A percentile compares a stretch with the other conserved stretches of the same genome.
Conservation (phyloP, 1,140 invertebrate species). For the Anastrepha ludens region DNA sequence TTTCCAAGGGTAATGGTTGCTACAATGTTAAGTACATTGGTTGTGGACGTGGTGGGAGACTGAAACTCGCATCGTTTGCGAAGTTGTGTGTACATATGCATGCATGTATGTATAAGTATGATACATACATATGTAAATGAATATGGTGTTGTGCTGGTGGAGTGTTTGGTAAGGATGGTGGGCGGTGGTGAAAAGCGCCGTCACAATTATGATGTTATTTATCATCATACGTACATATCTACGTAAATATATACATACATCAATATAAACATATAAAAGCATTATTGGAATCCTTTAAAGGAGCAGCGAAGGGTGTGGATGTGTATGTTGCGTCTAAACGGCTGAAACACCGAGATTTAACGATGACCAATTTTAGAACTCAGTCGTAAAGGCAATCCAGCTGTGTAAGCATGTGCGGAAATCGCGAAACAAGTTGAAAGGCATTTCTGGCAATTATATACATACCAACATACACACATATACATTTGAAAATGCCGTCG, state of each 20-base stretch:
- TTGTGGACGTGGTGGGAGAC: slow-evolving; percentile 9
- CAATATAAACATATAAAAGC: not conserved
- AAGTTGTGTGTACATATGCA: not conserved
- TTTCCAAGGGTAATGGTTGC: slow-evolving; percentile 31
- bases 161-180: not conserved
- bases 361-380: slow-evolving; percentile 49
- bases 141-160: not conserved
- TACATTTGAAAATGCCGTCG: slow-evolving; percentile 6
- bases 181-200: slow-evolving; percentile 24
- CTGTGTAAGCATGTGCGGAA: not conserved
- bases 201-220: slow-evolving; percentile 47
- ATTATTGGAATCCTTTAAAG: slow-evolving; percentile 40
- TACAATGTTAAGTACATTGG: not conserved
- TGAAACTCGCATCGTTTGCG: not conserved
- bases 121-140: no score
- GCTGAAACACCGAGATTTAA: slow-evolving; percentile 19
- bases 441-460: not conserved
- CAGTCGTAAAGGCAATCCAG: slow-evolving; percentile 34
- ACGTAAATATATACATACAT: not conserved
- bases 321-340: slow-evolving; percentile 22
- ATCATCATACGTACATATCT: not conserved
- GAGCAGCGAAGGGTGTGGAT: not conserved
- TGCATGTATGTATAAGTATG: no score
- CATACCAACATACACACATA: not conserved
- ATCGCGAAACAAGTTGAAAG: not conserved